phyloP scores from a whole-genome alignment of 2,113 vertebrate genomes.

The Ophthalmolycus amberensis region DNA sequence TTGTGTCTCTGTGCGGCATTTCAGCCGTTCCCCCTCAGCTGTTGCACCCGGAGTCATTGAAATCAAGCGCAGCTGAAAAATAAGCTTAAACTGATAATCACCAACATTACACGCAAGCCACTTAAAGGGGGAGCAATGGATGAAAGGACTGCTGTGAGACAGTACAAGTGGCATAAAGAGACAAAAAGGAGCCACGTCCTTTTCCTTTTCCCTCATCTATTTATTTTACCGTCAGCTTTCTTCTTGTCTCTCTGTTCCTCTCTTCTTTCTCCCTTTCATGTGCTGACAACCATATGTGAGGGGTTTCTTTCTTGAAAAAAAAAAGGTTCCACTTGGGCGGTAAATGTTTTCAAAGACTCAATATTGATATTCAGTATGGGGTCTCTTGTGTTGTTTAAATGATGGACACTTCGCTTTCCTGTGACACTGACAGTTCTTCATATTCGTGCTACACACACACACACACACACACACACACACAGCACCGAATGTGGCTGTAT shows the following conservation, averaged over 20 bases:
- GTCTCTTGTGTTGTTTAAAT: slow-evolving; percentile 9
- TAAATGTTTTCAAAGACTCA: not conserved
- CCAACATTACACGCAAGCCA: slow-evolving; percentile 14
- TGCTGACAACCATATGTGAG: not conserved
- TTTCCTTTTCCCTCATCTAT: not conserved
- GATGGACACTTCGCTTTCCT: not conserved
- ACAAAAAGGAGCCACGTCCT: slow-evolving; percentile 2
- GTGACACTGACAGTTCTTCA: slow-evolving; percentile 12
- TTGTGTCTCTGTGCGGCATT: not conserved
- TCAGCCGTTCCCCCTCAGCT: slow-evolving; percentile 3
- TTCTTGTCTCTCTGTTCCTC: not conserved
- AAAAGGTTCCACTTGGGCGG: not conserved
- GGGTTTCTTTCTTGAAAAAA: slow-evolving; percentile 6
- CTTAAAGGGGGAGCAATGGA: not conserved
- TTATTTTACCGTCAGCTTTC: not conserved
- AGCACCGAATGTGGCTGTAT: slow-evolving; percentile 11
- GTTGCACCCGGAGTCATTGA: slow-evolving; percentile 30
- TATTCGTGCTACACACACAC: slow-evolving; percentile 8
- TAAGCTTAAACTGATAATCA: slow-evolving; percentile 54
- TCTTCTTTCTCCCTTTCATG: not conserved
- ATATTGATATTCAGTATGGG: not conserved
- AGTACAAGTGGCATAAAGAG: slow-evolving; percentile 10
- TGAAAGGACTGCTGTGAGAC: slow-evolving; percentile 34
- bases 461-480: not conserved
- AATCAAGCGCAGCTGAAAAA: slow-evolving; percentile 52